Base-by-base conservation (phyloP, 2,797 vertebrate species). In the Urophycis tenuis region DNA sequence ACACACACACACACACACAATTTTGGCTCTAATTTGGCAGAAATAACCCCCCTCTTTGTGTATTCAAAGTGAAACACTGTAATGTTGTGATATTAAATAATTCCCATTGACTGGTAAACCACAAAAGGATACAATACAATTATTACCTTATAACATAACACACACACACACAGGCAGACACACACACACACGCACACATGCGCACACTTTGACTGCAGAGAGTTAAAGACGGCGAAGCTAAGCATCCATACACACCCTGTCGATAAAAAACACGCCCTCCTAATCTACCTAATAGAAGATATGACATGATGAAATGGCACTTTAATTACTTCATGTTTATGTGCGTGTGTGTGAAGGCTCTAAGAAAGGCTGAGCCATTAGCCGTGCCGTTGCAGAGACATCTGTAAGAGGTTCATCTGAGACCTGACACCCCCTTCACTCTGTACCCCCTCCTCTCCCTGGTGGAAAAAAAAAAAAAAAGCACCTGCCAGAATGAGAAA, bases 401-500 rank as follows among this genome's bases (percentile, higher is more conserved):
- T 93, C 93, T 94, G 92, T 86, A 88, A 83, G 85, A 88, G 91
- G 91, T 93, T 92, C 89, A 92, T 92, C 89, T 89, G 90, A 88
- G 86, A 92, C 92, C 72, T 79, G 87, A 86, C 90, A 93, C 60
- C 53, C 10, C 0, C 25, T 8, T 19, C 45, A 15, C 15, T 22
- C 60, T 70, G 67, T 15, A 32, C 31, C 92, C 92, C 92, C 86
- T 89, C 90, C 91, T 73, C 79, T 86, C 86, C 89, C 95, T 95
- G 95, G 95, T 94, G 93, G 91, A 89, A 92, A 92, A 97, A 91
- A 93, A 93, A 89, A 92, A 92, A 97, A 91, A 93, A 93, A 94
- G 92, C 92, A 93, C 90, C 96, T 98, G 96, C 95, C 97, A 98
- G 95, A 95, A 97, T 99, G 97, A 99, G 95, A 88, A 96, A 99